A percentile compares a stretch with the other conserved stretches of the same genome.
phyloP scores from a whole-genome alignment of 2,797 vertebrate species.

The Tokudaia muenninki region DNA sequence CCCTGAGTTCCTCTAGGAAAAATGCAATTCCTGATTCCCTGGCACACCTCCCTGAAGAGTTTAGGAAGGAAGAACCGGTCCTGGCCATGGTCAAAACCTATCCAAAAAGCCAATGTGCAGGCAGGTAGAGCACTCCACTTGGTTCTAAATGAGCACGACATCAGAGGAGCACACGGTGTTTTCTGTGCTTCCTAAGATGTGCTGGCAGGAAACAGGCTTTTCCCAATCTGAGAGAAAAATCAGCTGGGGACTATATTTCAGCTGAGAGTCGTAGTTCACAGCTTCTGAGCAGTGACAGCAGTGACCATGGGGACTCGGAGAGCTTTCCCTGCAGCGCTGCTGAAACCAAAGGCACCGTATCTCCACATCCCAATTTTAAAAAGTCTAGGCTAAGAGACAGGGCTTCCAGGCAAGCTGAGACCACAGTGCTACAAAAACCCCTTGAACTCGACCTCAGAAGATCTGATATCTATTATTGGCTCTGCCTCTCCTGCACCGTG shows the following conservation, averaged over 20 bases:
- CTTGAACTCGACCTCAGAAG: slow-evolving; percentile 20
- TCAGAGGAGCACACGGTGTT: slow-evolving; percentile 69
- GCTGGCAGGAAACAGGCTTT: slow-evolving; percentile 75
- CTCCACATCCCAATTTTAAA: neutral
- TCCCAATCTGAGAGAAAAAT: slow-evolving; percentile 70
- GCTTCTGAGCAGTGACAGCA: slow-evolving; percentile 1
- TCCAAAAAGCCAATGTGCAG: neutral
- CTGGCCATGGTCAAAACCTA: neutral
- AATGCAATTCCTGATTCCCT: neutral
- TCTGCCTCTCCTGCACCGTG: neutral
- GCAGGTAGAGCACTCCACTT: slow-evolving; percentile 43
- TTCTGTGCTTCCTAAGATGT: slow-evolving; percentile 75
- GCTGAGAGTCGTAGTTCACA: slow-evolving; percentile 52
- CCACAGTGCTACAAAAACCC: neutral
- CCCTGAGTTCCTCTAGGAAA: neutral
- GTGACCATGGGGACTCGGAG: neutral
- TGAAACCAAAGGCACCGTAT: neutral
- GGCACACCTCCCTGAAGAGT: neutral
- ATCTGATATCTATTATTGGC: neutral
- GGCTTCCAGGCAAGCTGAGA: neutral
- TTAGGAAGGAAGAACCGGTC: neutral
- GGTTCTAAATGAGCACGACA: slow-evolving; percentile 57
- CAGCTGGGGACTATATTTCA: slow-evolving; percentile 64
- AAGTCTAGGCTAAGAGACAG: neutral
- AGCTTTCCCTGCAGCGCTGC: neutral